A percentile compares a stretch with the other conserved stretches of the same genome.
phyloP scores from a whole-genome alignment of 2,113 vertebrate species.

The Athene cunicularia region DNA sequence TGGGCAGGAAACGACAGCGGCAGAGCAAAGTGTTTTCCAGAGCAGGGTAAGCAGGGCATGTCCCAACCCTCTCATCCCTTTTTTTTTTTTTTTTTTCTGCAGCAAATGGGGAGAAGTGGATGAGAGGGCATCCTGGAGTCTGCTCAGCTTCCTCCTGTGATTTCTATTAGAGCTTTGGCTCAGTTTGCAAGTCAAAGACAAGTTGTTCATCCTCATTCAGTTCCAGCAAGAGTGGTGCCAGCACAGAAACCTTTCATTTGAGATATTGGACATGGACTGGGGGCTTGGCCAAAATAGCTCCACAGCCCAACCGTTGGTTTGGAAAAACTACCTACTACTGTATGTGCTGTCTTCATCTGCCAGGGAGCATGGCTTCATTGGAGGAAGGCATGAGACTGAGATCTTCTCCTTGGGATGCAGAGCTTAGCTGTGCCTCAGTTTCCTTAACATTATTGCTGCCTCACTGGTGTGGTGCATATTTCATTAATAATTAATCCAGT shows the following conservation, averaged over 20 bases:
- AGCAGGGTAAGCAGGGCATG: not conserved
- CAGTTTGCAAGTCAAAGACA: not conserved
- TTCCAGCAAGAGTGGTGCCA: not conserved
- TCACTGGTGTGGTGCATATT: not conserved
- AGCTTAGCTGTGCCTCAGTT: not conserved
- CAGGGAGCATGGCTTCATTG: not conserved
- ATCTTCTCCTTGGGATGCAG: not conserved
- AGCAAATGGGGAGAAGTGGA: not conserved
- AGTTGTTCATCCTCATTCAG: not conserved
- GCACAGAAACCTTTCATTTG: not conserved
- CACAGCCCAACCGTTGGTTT: not conserved
- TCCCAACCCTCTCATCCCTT: not conserved
- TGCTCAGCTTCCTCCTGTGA: not conserved
- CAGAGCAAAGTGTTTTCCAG: not conserved
- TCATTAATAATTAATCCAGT: not conserved
- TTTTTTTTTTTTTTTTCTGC: not conserved
- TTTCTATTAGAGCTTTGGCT: not conserved
- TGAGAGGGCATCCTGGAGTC: not conserved
- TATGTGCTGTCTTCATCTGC: not conserved
- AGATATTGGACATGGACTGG: rapidly evolving
- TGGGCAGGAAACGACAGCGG: not conserved
- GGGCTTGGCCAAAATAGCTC: not conserved
- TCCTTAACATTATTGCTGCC: not conserved
- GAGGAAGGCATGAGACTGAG: not conserved
- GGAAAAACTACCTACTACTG: not conserved